These are phyloP conservation scores for Myanophis thanlyinensis DNA, from an alignment of 2,113 vertebrate genomes.

Conservation along the genomic window DNA sequence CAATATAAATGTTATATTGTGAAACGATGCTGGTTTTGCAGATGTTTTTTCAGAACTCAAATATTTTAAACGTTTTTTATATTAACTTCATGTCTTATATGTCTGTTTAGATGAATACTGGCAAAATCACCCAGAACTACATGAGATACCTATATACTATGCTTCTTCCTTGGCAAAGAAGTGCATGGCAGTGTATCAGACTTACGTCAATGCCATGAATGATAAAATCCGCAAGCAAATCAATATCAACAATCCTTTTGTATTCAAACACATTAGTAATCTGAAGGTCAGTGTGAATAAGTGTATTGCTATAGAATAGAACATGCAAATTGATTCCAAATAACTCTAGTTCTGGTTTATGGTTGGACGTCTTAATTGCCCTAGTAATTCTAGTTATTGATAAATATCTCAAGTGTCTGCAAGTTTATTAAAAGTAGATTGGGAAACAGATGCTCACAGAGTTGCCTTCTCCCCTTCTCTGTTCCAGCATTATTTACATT, in stretches of 20 bases:
- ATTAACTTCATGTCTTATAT: background rate
- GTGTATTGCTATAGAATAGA: background rate
- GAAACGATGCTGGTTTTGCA: background rate
- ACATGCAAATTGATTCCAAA: background rate
- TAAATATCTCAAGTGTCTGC: background rate
- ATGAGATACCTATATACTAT: constrained; percentile 98
- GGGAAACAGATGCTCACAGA: background rate
- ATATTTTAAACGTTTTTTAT: background rate
- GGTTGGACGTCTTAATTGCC: background rate
- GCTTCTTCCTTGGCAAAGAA: constrained; percentile 97
- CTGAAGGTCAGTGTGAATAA: constrained; percentile 80
- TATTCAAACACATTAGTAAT: constrained; percentile 99
- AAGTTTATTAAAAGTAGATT: background rate
- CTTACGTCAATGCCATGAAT: constrained; percentile 97
- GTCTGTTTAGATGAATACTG: constrained; percentile 89
- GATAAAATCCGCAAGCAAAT: constrained; percentile 99
- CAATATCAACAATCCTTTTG: constrained; percentile 98
- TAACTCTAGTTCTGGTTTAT: background rate
- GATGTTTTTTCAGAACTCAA: background rate
- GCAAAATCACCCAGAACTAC: constrained; percentile 98
- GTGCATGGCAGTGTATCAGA: constrained; percentile 99
- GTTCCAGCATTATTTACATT: background rate
- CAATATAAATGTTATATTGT: background rate
- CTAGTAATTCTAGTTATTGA: background rate
- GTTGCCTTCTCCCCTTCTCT: background rate